A percentile compares a stretch with the other conserved stretches of the same genome.
phyloP scores from a whole-genome alignment of 2,113 vertebrate genomes.

The Ursus arctos region DNA sequence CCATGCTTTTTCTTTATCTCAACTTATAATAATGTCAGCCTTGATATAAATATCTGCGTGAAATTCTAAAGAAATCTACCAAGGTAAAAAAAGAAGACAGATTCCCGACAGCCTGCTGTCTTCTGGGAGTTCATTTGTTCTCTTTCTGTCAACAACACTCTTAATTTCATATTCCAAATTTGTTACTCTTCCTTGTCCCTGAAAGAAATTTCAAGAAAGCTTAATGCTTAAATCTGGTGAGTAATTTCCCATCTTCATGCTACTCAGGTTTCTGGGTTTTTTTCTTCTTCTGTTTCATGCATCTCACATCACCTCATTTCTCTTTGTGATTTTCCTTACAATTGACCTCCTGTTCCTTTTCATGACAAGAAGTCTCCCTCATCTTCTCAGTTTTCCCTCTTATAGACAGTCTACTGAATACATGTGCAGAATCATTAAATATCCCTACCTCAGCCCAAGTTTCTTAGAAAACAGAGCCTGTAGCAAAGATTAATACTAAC shows the following conservation, averaged over 20 bases:
- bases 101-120: background rate
- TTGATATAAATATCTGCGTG: background rate
- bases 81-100: constrained; percentile 49
- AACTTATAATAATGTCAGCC: background rate
- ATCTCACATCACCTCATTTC: constrained; percentile 18
- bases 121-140: constrained; percentile 29
- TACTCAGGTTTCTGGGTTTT: background rate
- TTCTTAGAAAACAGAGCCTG: constrained; percentile 11
- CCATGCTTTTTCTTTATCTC: constrained; percentile 6
- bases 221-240: constrained; percentile 34
- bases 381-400: background rate
- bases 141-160: constrained; percentile 17
- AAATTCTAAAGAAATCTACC: constrained; percentile 22
- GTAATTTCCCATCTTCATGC: constrained; percentile 43
- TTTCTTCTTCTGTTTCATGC: constrained; percentile 40
- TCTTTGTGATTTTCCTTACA: constrained; percentile 36
- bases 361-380: background rate
- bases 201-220: constrained; percentile 47
- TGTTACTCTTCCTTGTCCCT: constrained; percentile 29
- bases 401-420: background rate
- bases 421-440: constrained; percentile 34
- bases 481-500: constrained; percentile 17
- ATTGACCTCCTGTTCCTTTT: constrained; percentile 24
- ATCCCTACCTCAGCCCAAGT: background rate
- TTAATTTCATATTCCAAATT: constrained; percentile 56